Conservation (phyloP, 2,113 vertebrate genomes). For the Opisthocomus hoazin region DNA sequence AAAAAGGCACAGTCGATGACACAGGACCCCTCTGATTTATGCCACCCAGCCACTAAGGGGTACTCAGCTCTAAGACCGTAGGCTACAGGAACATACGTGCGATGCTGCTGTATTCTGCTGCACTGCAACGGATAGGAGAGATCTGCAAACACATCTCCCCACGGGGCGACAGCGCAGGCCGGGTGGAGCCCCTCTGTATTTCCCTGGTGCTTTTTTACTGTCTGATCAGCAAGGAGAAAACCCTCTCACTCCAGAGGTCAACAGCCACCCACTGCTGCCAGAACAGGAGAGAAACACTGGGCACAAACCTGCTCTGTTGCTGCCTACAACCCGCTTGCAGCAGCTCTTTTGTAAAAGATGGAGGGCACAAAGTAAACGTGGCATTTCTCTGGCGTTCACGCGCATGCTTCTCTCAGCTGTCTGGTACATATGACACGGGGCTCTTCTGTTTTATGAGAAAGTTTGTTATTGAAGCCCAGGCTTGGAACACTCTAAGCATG, state of each 20-base stretch:
- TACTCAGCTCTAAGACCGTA: too few species aligned
- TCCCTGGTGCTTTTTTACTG: background rate
- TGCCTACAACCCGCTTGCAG: background rate
- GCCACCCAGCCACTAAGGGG: background rate
- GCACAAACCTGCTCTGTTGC: background rate
- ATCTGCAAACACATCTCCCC: background rate
- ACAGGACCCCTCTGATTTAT: background rate
- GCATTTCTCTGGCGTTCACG: background rate
- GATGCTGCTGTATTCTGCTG: background rate
- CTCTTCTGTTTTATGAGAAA: background rate
- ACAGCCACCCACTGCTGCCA: background rate
- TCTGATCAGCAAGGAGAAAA: background rate
- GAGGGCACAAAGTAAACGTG: background rate
- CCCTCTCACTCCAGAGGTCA: background rate
- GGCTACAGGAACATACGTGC: rapidly evolving
- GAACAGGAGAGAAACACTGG: background rate
- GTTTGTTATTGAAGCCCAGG: background rate
- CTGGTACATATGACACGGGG: background rate
- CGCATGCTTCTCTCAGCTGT: background rate
- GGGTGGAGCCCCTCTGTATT: background rate
- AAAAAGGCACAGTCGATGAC: rapidly evolving
- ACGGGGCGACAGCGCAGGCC: background rate
- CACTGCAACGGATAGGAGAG: rapidly evolving
- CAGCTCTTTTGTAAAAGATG: background rate
- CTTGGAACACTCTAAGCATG: background rate